Evolutionary conservation across 2,888 invertebrate species (phyloP), one percentile per base, ranked within the genome.

Genomic region (Agriopis marginaria): DNA sequence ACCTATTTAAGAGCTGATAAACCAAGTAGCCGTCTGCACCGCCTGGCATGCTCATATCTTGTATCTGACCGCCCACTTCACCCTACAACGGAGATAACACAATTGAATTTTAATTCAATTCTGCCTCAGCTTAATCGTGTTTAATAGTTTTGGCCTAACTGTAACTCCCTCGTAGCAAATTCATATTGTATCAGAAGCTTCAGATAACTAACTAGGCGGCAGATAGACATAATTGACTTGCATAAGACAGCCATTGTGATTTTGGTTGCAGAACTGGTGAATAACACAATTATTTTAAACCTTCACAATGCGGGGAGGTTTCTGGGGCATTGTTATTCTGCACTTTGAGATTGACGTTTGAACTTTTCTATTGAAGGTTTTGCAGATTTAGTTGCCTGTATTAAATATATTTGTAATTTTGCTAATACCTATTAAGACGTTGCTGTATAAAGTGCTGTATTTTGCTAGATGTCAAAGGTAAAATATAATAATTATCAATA

Each of bases 171-270:
- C 81, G 83, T 83, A 83, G 83, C 81, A 82, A 87, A 89, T 91
- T 90, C 88, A 89, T 89, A 89, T 90, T 91, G 89, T 89, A 89
- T 89, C 87, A 83, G 84, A 82, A 84, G 86, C 83, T 85, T 84
- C 81, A 82, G 87, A 85, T 90, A 89, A 84, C 86, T 90, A 93
- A 93, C 91, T 81, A 85, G 91, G 88, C 93, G 87, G 86, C 75
- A 82, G 90, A 92, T 88, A 92, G 91, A 89, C 91, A 70, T 93
- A 93, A 93, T 93, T 93, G 92, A 91, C 92, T 92, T 89, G 89
- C 87, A 90, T 89, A 87, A 89, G 90, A 83, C 91, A 88, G 84
- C 84, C 85, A 90, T 92, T 91, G 88, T 91, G 90, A 91, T 91
- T 70, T 91, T 89, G 81, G 77, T 78, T 82, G 74, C 79, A 79